These are phyloP conservation scores for Deilephila elpenor DNA, from an alignment of 2,888 invertebrate genomes.

Conservation along the genomic window DNA sequence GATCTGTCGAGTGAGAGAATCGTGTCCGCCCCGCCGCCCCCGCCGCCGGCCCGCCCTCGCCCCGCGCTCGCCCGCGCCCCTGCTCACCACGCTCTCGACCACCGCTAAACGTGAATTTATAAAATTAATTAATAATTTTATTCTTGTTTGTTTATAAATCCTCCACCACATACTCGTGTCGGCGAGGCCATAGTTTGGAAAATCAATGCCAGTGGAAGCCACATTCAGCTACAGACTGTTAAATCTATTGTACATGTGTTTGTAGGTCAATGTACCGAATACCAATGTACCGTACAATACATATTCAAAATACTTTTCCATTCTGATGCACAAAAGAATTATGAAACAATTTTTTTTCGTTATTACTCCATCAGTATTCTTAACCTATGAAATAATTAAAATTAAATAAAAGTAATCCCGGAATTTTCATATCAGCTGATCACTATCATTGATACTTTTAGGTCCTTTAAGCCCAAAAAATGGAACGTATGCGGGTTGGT, in stretches of 20 bases:
- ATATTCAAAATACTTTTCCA: not conserved
- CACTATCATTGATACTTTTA: too few species aligned
- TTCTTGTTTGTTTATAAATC: not conserved
- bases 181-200: not conserved
- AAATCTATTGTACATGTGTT: not conserved
- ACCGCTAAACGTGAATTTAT: conserved; percentile 37
- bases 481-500: too few species aligned
- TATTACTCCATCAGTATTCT: not conserved
- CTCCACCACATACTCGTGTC: not conserved
- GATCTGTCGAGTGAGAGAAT: conserved; percentile 84
- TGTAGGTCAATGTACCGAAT: not conserved
- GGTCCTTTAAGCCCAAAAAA: too few species aligned
- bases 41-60: conserved; percentile 42
- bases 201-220: not conserved
- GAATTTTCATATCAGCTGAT: too few species aligned
- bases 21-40: conserved; percentile 53
- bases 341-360: not conserved
- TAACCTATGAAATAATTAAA: too few species aligned
- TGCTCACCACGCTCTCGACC: conserved; percentile 5
- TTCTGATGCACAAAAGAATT: not conserved
- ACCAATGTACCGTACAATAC: not conserved
- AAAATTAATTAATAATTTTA: conserved; percentile 12
- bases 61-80: conserved; percentile 40
- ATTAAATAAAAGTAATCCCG: too few species aligned
- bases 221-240: not conserved